Conservation (phyloP, 2,888 invertebrate species). For the Argyra leucocephala region DNA sequence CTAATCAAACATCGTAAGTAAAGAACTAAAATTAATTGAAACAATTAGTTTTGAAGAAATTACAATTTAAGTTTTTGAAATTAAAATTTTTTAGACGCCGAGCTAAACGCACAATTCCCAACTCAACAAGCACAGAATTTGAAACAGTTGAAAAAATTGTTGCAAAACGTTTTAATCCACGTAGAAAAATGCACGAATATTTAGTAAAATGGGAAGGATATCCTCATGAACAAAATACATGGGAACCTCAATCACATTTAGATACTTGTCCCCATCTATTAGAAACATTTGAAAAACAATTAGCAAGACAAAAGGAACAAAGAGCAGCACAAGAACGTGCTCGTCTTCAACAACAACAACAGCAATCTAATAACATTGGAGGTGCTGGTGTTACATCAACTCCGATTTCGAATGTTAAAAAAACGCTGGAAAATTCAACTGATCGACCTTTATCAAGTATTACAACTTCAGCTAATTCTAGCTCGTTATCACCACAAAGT, state of each 20-base stretch:
- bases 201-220: slow-evolving; percentile 79
- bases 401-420: slow-evolving; percentile 26
- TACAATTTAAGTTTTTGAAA: not conserved
- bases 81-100: slow-evolving; percentile 31
- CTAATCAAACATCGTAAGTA: not conserved
- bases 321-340: slow-evolving; percentile 50
- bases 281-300: slow-evolving; percentile 70
- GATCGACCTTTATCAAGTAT: not conserved
- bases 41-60: not conserved
- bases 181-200: slow-evolving; percentile 69
- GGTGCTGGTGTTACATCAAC: slow-evolving; percentile 22
- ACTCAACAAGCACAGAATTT: slow-evolving; percentile 48
- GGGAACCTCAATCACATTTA: slow-evolving; percentile 72
- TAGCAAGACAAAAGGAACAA: slow-evolving; percentile 65
- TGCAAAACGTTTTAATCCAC: slow-evolving; percentile 72
- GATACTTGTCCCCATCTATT: slow-evolving; percentile 65
- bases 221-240: slow-evolving; percentile 70
- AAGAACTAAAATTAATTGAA: no score
- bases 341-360: slow-evolving; percentile 30
- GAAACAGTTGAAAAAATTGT: slow-evolving; percentile 73
- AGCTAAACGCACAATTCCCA: slow-evolving; percentile 34
- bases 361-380: slow-evolving; percentile 29
- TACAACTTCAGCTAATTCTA: not conserved
- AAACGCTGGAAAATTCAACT: slow-evolving; percentile 30
- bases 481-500: slow-evolving; percentile 40